Base-by-base conservation (phyloP, 2,888 invertebrate species). In the Drosophila seclusa region DNA sequence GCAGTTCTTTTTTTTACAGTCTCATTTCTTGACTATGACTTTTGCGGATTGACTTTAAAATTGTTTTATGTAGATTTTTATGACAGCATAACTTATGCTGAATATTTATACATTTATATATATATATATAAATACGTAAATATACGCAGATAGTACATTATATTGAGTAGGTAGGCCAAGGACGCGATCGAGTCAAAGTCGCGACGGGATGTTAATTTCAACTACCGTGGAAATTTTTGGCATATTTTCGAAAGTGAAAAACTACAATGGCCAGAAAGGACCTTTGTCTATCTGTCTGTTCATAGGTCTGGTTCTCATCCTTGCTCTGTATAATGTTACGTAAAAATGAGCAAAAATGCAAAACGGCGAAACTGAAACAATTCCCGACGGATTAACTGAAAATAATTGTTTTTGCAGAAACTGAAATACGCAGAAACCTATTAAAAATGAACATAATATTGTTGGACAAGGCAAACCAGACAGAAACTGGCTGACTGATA, bases 21-120 rank as follows among this genome's bases (percentile, higher is more conserved):
- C 36, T n/a, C 52, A 13, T 38, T 42, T 59, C 36, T 31, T 38
- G 49, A 48, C 70, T 82, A 7, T 16, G 89, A 82, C 82, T 82
- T 76, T 86, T 90, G 90, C 81, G 90, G 90, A 90, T 90, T 90
- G 90, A 90, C 90, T 90, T 90, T 80, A 87, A 90, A 88, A 90
- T 90, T 76, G 81, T 85, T 90, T 89, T 90, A 87, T 87, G 83
- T 83, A 82, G 87, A 87, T 87, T 84, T 87, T 87, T 87, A 89
- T 87, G 83, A 70, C 81, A 76, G 76, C 77, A 70, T 38, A 38
- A 78, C 58, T 80, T 87, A 82, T 69, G 60, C 49, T 59, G 87
- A 84, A 87, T 68, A 66, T 27, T 29, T 38, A 6, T n/a, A 40
- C 8, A 18, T 8, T 16, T 38, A 8, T 8, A 2, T 40, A 8